Base-by-base conservation (phyloP, 2,888 invertebrate genomes). In the Coleophora deauratella region DNA sequence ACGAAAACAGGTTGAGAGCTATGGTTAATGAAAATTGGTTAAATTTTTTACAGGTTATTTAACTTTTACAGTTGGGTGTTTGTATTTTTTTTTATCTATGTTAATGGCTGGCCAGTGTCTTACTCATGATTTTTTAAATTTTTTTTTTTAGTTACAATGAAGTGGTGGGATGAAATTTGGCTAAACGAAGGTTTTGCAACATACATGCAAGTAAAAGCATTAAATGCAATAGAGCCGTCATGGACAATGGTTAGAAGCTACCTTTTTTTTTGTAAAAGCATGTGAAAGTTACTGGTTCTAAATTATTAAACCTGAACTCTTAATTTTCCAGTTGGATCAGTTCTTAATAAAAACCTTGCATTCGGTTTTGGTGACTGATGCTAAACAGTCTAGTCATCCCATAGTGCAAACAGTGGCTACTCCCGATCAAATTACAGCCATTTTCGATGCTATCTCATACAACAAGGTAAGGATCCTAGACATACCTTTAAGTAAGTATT, bases 111-210 rank as follows among this genome's bases (percentile, higher is more conserved):
- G n/a, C n/a, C n/a, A n/a, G n/a, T n/a, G n/a, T n/a, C n/a, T n/a
- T n/a, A n/a, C n/a, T n/a, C n/a, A n/a, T n/a, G n/a, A n/a, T n/a
- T n/a, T n/a, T n/a, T n/a, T n/a, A n/a, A n/a, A n/a, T n/a, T n/a
- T 21, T 21, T 21, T 27, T 9, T 32, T 57, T 82, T 57, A 91
- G 97, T 97, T 1, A 97, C 97, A 4, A 93, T 97, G 93, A 88
- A 91, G 53, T 96, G 96, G 96, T 95, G 95, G 95, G 92, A 94
- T 66, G 97, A 97, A 70, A 80, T 95, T 1, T 95, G 97, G 97
- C 81, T 98, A 14, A 98, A 97, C 64, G 87, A 86, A 66, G 98
- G 97, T 0, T 98, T 98, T 70, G 97, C 97, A 2, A 90, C 92
- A 1, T 98, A 93, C 67, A 93, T 97, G 79, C 91, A 95, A 71